phyloP scores from a whole-genome alignment of 92 coral and sea anemone genomes.

The Zoanthus gigantus region DNA sequence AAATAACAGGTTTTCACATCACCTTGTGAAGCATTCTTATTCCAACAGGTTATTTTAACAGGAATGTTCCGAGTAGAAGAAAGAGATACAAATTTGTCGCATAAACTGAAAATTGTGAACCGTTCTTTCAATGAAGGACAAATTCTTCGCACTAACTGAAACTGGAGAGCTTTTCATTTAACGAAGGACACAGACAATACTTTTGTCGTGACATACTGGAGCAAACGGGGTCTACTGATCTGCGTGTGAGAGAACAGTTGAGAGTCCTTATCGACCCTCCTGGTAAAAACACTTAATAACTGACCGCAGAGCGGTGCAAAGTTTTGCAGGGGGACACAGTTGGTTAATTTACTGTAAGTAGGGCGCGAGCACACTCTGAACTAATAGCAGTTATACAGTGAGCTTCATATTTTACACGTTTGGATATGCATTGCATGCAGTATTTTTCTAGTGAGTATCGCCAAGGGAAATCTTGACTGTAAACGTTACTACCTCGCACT shows the following conservation, averaged over 20 bases:
- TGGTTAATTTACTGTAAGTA: slow-evolving; percentile 33
- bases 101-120: not conserved
- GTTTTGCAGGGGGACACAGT: not conserved
- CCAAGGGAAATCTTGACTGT: not conserved
- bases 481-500: not conserved
- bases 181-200: not conserved
- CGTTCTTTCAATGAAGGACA: not conserved
- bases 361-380: slow-evolving; percentile 34
- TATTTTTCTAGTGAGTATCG: not conserved
- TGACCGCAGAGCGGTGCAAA: not conserved
- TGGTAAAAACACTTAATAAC: slow-evolving; percentile 23
- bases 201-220: not conserved
- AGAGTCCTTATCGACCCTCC: slow-evolving; percentile 44
- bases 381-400: not conserved
- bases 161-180: not conserved
- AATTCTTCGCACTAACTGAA: not conserved
- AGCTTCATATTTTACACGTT: not conserved
- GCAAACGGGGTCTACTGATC: too few relatives aligned
- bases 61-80: not conserved
- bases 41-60: not conserved
- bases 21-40: not conserved
- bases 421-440: not conserved
- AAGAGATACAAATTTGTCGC: not conserved
- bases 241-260: slow-evolving; percentile 14
- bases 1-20: not conserved